Conservation (phyloP, 53 echinoderm and acorn worm genomes). For the Crossaster papposus region DNA sequence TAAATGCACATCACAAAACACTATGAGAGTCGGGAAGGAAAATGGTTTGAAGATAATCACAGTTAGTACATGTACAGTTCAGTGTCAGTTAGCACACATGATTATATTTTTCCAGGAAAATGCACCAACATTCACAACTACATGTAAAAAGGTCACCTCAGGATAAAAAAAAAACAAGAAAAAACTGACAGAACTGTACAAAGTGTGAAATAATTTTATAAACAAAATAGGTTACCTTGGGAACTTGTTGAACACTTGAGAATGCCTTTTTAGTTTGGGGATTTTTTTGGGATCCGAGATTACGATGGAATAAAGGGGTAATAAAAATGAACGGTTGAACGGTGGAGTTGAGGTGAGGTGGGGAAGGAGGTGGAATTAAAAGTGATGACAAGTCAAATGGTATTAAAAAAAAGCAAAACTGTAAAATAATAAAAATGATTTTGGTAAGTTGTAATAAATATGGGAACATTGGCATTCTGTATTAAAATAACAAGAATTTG, state of each 20-base stretch:
- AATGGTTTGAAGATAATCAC: not conserved
- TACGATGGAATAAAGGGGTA: conserved; percentile 27
- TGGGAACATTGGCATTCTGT: conserved; percentile 31
- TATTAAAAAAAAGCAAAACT: not conserved
- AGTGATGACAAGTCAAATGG: conserved; percentile 32
- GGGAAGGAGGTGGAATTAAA: not conserved
- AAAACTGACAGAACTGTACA: not conserved
- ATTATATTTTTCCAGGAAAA: not conserved
- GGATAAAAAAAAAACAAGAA: not conserved
- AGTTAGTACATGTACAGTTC: not conserved
- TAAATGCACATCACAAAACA: conserved; percentile 21
- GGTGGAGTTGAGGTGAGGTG: not conserved
- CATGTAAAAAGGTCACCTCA: not conserved
- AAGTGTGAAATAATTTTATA: not conserved
- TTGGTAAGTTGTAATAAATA: not conserved
- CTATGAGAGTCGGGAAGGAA: not conserved
- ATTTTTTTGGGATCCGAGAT: not conserved
- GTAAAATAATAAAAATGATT: conserved; percentile 2
- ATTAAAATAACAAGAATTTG: not conserved
- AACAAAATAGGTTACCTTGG: conserved; percentile 35
- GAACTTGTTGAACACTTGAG: conserved; percentile 16
- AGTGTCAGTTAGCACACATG: not conserved
- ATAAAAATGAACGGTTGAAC: conserved; percentile 23
- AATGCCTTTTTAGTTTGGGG: not conserved
- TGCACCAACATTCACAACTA: not conserved